Base-by-base conservation (phyloP, 2,888 invertebrate species). In the Acleris emargana region DNA sequence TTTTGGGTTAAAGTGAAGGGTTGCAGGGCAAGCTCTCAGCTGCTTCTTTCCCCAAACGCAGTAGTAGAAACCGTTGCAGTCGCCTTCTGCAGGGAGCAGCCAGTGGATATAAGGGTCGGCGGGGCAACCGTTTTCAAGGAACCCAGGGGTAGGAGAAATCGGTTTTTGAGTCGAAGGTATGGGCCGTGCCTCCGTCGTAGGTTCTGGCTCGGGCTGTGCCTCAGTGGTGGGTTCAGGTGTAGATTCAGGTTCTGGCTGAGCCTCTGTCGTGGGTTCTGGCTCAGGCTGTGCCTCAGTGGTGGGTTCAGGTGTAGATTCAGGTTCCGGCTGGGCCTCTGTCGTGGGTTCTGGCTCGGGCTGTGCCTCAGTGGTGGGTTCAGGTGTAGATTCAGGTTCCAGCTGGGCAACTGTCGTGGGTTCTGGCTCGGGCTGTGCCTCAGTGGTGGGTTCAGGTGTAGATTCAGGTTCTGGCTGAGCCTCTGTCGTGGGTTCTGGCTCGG, bases 91-190 rank as follows among this genome's bases (percentile, higher is more conserved):
- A 1, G 69, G 67, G 7, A 69, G 57, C 16, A 68, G 52, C 59
- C 62, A 61, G 53, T 67, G 67, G 9, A 58, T 53, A 6, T 55
- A 28, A 5, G 57, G 82, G 70, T 88, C 68, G 0, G 79, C 78
- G 1, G 91, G 91, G 71, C 90, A 91, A 3, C 90, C 90, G 64
- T 89, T 89, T 7, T 74, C 76, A 6, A 75, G 74, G 73, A 85
- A 83, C 2, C 79, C 13, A 68, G 71, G 64, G 9, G 68, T 68
- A 6, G 73, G 54, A 57, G 68, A 67, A 5, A 72, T 59, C 5
- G 69, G 60, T 2, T 55, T 62, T 58, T 22, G 7, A 57, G 70
- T 71, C 32, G 52, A 17, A 0, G 63, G 51, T 47, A 54, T 62
- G 0, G 62, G 28, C 6, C 1, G 32, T 32, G 7, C 9, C 9